phyloP scores from a whole-genome alignment of 2,888 invertebrate species.

The Drosophila multiciliata region DNA sequence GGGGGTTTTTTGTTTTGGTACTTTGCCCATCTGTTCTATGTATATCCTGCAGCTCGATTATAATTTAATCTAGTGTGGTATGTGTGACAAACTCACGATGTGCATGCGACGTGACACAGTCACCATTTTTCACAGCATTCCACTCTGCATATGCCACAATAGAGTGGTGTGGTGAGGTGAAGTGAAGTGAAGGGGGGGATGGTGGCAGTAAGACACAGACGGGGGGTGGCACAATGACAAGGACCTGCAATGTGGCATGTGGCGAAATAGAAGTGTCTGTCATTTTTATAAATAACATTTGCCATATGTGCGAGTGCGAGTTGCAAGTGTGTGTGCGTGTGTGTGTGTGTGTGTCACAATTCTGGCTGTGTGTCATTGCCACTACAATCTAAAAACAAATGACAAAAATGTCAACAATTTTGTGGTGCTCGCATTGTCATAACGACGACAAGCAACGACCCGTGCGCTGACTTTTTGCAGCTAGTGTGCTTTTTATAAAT shows the following conservation, averaged over 20 bases:
- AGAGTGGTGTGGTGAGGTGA: neutral
- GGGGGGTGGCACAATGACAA: slow-evolving; percentile 35
- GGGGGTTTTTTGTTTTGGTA: slow-evolving; percentile 12
- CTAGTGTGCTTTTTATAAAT: slow-evolving; percentile 47
- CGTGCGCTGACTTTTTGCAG: slow-evolving; percentile 40
- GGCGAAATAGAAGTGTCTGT: slow-evolving; percentile 80
- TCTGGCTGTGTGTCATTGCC: slow-evolving; percentile 74
- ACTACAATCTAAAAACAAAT: slow-evolving; percentile 75
- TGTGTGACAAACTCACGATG: slow-evolving; percentile 74
- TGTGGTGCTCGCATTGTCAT: slow-evolving; percentile 65
- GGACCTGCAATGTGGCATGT: slow-evolving; percentile 62
- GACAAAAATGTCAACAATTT: slow-evolving; percentile 78
- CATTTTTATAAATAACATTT: slow-evolving; percentile 80
- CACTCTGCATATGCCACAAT: slow-evolving; percentile 51
- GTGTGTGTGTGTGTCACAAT: slow-evolving; percentile 27
- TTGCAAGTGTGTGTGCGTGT: slow-evolving; percentile 4
- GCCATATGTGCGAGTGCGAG: slow-evolving; percentile 21
- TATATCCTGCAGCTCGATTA: slow-evolving; percentile 72
- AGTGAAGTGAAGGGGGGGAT: neutral
- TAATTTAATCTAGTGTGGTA: slow-evolving; percentile 82
- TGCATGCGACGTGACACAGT: slow-evolving; percentile 72
- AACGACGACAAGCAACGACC: slow-evolving; percentile 47
- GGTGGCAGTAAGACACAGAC: slow-evolving; percentile 2
- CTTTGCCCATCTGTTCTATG: slow-evolving; percentile 21
- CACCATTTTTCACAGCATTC: slow-evolving; percentile 75